phyloP scores from a whole-genome alignment of 23 tunicate genomes.

The Styela plicata region DNA sequence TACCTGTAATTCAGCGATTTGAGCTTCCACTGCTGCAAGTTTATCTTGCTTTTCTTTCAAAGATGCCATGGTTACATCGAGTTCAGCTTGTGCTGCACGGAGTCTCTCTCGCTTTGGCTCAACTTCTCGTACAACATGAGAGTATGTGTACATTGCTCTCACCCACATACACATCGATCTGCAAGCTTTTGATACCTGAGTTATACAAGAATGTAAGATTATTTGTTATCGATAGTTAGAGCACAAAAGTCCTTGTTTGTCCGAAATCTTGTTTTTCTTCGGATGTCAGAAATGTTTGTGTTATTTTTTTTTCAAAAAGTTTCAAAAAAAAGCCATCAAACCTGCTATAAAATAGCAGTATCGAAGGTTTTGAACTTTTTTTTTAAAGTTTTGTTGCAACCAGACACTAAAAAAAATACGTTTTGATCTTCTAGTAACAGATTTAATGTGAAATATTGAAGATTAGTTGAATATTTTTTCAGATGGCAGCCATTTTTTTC shows the following conservation, averaged over 20 bases:
- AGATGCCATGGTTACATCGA: constrained; percentile 85
- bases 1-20: constrained; percentile 92
- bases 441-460: too few relatives aligned
- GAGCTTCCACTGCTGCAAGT: constrained; percentile 63
- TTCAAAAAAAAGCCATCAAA: background rate
- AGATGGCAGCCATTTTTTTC: too few relatives aligned
- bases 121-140: constrained; percentile 92
- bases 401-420: too few relatives aligned
- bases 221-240: too few relatives aligned
- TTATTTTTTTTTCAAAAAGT: background rate
- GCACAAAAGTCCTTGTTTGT: too few relatives aligned
- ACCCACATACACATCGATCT: constrained; percentile 99
- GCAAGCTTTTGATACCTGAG: constrained; percentile 96
- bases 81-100: constrained; percentile 87
- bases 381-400: too few relatives aligned
- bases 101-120: constrained; percentile 93
- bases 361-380: too few relatives aligned
- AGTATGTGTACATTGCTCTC: constrained; percentile 95
- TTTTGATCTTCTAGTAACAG: too few relatives aligned
- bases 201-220: background rate
- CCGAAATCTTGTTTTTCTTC: too few relatives aligned
- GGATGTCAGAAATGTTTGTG: too few relatives aligned
- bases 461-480: too few relatives aligned
- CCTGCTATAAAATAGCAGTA: background rate
- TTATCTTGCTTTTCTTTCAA: constrained; percentile 92